Percentiles rank a stretch among this genome's conserved stretches.
phyloP scores from a whole-genome alignment of 2,888 invertebrate species.

The Eudasyphora cyanicolor region DNA sequence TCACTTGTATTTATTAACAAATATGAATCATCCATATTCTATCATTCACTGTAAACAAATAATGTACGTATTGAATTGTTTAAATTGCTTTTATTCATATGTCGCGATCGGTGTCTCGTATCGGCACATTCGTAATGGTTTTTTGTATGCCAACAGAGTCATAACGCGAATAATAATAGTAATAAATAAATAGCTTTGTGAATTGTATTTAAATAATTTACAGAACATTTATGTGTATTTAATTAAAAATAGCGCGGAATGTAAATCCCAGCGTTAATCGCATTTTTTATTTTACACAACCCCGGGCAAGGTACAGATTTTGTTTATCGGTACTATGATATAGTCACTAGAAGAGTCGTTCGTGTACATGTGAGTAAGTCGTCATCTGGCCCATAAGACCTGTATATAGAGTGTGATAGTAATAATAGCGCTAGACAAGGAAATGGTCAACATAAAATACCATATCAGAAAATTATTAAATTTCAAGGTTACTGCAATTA shows the following conservation, averaged over 20 bases:
- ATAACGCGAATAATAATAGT: not conserved
- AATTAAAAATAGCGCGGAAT: slow-evolving; percentile 38
- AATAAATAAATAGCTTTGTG: not conserved
- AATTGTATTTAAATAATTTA: slow-evolving; percentile 35
- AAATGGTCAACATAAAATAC: too few species aligned
- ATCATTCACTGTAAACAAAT: not conserved
- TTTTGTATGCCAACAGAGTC: slow-evolving; percentile 43
- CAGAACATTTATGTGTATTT: not conserved
- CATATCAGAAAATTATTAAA: too few species aligned
- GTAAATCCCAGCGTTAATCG: too few species aligned
- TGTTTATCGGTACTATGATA: too few species aligned
- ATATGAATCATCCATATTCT: not conserved
- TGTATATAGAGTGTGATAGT: too few species aligned
- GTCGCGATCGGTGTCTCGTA: not conserved
- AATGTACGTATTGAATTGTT: not conserved
- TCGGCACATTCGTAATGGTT: slow-evolving; percentile 17
- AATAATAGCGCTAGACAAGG: too few species aligned
- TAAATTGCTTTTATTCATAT: slow-evolving; percentile 37
- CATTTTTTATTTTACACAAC: too few species aligned
- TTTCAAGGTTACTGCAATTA: too few species aligned
- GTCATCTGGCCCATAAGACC: too few species aligned
- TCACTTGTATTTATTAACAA: not conserved
- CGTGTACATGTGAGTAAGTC: too few species aligned
- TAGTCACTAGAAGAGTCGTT: too few species aligned
- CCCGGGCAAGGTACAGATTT: too few species aligned